Evolutionary conservation across 2,888 invertebrate genomes (phyloP), one percentile per base, ranked within the genome.

Genomic region (Zygogramma bicolorata): DNA sequence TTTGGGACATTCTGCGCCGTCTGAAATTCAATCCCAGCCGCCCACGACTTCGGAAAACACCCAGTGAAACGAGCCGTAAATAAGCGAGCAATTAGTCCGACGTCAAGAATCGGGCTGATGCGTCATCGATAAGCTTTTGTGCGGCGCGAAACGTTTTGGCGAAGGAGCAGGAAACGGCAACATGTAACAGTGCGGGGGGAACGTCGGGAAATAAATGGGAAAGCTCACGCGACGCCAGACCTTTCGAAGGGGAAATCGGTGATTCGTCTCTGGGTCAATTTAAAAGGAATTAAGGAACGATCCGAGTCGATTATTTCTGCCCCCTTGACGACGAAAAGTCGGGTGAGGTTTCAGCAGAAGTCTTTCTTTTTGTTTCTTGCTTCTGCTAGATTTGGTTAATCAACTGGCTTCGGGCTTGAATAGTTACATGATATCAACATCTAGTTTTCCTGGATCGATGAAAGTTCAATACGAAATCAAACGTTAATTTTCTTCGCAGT

Each of bases 231-330:
- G 65, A 60, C 42, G 18, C 53, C 40, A 60, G 6, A 38, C 53
- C 25, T 27, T 46, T 31, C 38, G 59, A 65, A 7, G 13, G 65
- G 53, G 65, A 42, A 65, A 27, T 40, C n/a, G 49, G 53, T 31
- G 63, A 34, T 38, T 49, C 27, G 65, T 59, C 40, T 65, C 38
- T 49, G 70, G 76, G 74, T 76, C 76, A 76, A 76, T 76, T 76
- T 74, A 76, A 76, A 76, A 74, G 68, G 70, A 76, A 76, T 76
- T 76, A 76, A 72, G 63, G 65, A 74, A 76, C 72, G 71, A 74
- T 74, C 68, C 71, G n/a, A n/a, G n/a, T n/a, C n/a, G n/a, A n/a
- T n/a, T n/a, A n/a, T n/a, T n/a, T 66, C 63, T n/a, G 10, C 10
- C 69, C 66, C 65, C n/a, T n/a, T n/a, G n/a, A n/a, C n/a, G n/a